Conservation (phyloP, 1,140 invertebrate species). For the Lycorma delicatula region DNA sequence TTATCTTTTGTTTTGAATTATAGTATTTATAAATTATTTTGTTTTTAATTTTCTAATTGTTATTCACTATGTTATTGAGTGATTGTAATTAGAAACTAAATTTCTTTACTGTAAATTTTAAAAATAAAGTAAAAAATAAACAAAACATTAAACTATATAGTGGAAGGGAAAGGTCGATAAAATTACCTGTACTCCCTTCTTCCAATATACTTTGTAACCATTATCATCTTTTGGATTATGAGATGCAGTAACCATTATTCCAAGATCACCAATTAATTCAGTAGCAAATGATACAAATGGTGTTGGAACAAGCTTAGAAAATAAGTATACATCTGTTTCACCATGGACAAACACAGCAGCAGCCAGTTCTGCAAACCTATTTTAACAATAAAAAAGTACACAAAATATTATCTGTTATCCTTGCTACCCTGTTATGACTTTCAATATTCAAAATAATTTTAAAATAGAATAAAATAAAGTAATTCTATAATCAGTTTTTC, state of each 20-base stretch:
- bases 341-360: conserved; percentile 71
- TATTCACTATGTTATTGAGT: conserved; percentile 12
- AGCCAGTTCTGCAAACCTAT: conserved; percentile 87
- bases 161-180: too few relatives aligned
- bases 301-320: conserved; percentile 74
- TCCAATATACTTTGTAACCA: conserved; percentile 98
- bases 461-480: too few relatives aligned
- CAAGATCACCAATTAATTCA: conserved; percentile 60
- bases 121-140: too few relatives aligned
- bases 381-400: conserved; percentile 22
- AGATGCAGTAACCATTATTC: conserved; percentile 95
- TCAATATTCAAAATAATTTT: too few relatives aligned
- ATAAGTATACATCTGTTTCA: conserved; percentile 77
- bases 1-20: too few relatives aligned
- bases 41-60: too few relatives aligned
- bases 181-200: conserved; percentile 75
- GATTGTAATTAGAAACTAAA: neutral
- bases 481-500: too few relatives aligned
- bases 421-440: too few relatives aligned
- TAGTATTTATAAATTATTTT: too few relatives aligned
- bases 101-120: too few relatives aligned
- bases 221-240: conserved; percentile 99
- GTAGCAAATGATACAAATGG: conserved; percentile 82
- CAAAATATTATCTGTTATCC: too few relatives aligned
- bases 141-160: too few relatives aligned